phyloP scores from a whole-genome alignment of 2,113 vertebrate genomes.

The Prionailurus viverrinus region DNA sequence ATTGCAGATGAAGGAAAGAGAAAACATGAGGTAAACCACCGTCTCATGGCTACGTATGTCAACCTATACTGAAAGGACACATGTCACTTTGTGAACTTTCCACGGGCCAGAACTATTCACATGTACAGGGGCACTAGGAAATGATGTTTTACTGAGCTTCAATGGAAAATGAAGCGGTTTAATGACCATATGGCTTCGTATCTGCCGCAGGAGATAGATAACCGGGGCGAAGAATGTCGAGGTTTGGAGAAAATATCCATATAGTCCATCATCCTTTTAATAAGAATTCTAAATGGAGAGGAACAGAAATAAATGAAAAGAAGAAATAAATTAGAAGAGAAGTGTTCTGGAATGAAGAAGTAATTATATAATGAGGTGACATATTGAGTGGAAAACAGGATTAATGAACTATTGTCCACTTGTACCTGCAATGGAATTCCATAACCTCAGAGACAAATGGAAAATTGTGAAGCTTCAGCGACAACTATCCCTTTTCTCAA shows the following conservation, averaged over 20 bases:
- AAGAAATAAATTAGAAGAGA: neutral
- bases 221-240: neutral
- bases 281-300: conserved; percentile 4
- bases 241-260: neutral
- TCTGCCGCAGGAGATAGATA: neutral
- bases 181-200: neutral
- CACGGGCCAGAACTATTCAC: neutral
- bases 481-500: neutral
- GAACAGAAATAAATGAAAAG: neutral
- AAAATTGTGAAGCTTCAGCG: neutral
- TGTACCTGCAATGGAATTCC: neutral
- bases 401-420: neutral
- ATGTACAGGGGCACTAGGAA: neutral
- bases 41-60: no score
- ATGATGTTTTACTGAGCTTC: neutral
- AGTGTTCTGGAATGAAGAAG: conserved; percentile 21
- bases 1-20: neutral
- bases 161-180: neutral
- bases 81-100: neutral
- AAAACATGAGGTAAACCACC: neutral
- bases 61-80: neutral
- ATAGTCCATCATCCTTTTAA: neutral
- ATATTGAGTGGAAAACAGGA: neutral
- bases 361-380: neutral
- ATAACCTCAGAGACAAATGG: neutral